Evolutionary conservation across 1,140 invertebrate species (phyloP).

Genomic region (Pseudomyrmex flavicornis): DNA sequence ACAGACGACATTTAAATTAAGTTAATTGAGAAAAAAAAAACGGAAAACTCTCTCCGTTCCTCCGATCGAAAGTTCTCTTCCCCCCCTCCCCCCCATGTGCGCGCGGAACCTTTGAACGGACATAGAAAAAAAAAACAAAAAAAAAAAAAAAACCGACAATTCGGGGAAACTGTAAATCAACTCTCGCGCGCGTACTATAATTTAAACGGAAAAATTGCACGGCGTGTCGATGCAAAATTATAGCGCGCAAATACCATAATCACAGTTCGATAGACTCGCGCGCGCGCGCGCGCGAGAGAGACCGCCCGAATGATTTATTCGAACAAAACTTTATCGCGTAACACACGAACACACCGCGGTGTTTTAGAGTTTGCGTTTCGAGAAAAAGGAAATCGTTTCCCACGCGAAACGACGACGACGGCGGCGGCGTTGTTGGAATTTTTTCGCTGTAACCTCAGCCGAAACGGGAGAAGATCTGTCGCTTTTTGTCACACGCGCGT

Average conservation of each 20-base stretch:
- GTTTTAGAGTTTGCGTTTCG: neutral
- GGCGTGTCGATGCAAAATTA: conserved; percentile 4
- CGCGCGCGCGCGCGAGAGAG: neutral
- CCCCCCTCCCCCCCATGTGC: too few relatives aligned
- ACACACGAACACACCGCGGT: too few relatives aligned
- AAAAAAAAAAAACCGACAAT: conserved; percentile 13
- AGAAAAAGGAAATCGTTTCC: conserved; percentile 55
- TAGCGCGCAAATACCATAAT: conserved; percentile 28
- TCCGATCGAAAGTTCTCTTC: neutral
- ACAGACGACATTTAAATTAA: too few relatives aligned
- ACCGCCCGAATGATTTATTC: conserved; percentile 33
- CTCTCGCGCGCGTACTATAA: conserved; percentile 12
- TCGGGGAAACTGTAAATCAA: conserved; percentile 25
- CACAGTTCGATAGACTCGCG: neutral
- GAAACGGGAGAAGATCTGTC: conserved; percentile 56
- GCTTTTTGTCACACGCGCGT: conserved; percentile 41
- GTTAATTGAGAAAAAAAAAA: neutral
- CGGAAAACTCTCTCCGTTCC: neutral
- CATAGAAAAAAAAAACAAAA: neutral
- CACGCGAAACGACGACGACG: conserved; percentile 17
- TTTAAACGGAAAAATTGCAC: conserved; percentile 26
- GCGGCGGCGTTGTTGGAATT: conserved; percentile 7
- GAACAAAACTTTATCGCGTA: conserved; percentile 25
- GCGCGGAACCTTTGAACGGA: neutral
- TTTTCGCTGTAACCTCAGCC: conserved; percentile 8